Base-by-base conservation (phyloP, 2,113 vertebrate species). In the Alces alces region DNA sequence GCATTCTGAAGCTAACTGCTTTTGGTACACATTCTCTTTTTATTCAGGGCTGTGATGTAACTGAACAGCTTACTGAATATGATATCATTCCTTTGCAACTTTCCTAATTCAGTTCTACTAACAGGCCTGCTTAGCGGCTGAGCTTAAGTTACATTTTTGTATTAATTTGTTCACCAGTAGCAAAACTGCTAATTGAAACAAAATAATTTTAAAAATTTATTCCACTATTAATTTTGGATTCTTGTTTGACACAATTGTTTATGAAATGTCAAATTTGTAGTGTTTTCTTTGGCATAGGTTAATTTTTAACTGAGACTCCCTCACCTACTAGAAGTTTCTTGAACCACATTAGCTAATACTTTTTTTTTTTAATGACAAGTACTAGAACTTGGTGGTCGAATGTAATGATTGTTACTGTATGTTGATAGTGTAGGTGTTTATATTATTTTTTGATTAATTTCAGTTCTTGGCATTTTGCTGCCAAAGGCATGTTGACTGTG, bases 1-100 rank as follows among this genome's bases (percentile, higher is more conserved):
- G 87, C 86, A 93, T 97, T 95, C 82, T 98, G 94, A 97, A 97
- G 96, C 80, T 66, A 95, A 96, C 85, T 91, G 86, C 66, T 96
- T 97, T 97, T 92, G 58, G 87, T 97, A 82, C 55, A 25, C 0
- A 3, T 64, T 97, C 84, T 95, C 93, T 96, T 98, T 98, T 98
- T 98, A 98, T 98, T 97, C 97, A 97, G 93, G 95, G 86, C 98
- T 97, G 93, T 98, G 98, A 97, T 97, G 98, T 97, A 98, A 98
- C 96, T 92, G 95, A 98, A 97, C 95, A 96, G 96, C 95, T 97
- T 86, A 96, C 95, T 95, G 98, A 97, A 98, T 92, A 64, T 98
- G 98, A 98, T 98, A 98, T 98, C 98, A 98, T 98, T 98, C 93
- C 95, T 98, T 97, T 92, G 97, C 93, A 96, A 98, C 97, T 98